Base-by-base conservation (phyloP, 2,888 invertebrate species). In the Unio delphinus region DNA sequence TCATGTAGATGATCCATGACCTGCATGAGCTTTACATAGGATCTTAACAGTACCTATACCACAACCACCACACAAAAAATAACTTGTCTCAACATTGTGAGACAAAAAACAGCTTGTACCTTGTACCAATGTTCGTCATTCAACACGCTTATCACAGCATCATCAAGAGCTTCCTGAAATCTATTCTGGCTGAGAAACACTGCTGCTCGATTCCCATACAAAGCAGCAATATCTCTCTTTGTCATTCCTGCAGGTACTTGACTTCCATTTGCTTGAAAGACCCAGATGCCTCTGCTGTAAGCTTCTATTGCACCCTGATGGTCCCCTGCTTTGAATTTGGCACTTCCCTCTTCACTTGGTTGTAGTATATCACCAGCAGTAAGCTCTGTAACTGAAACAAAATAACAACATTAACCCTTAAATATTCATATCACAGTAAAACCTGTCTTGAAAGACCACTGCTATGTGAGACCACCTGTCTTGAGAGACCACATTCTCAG, bases 61-160 rank as follows among this genome's bases (percentile, higher is more conserved):
- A 11, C 11, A 11, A 45, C 11, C 45, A 45, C 45, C 45, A 11
- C 11, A 45, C 11, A 45, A 11, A 45, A 11, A 11, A 45, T 11
- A 45, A 45, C 45, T 11, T 45, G 45, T 45, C 45, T 45, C 45
- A 45, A 11, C 11, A 45, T 11, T 45, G 45, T 45, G 45, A 45
- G 11, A 45, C 45, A 45, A 45, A 45, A 11, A 6, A 11, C 11
- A 45, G 45, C 45, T 11, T 45, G 64, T 72, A 85, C 85, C 80
- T 83, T 82, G 61, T 81, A 80, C 85, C 85, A 85, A 60, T 81
- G 77, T 1, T 79, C 79, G 70, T 83, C 80, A 64, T 73, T 70
- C 1, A 74, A 70, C 4, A 85, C 83, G 76, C 82, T 80, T n/a
- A 79, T 72, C 66, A 73, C 76, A 26, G 83, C 83, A 76, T 83